Conservation (phyloP, 2,113 vertebrate genomes). For the Phainopepla nitens region DNA sequence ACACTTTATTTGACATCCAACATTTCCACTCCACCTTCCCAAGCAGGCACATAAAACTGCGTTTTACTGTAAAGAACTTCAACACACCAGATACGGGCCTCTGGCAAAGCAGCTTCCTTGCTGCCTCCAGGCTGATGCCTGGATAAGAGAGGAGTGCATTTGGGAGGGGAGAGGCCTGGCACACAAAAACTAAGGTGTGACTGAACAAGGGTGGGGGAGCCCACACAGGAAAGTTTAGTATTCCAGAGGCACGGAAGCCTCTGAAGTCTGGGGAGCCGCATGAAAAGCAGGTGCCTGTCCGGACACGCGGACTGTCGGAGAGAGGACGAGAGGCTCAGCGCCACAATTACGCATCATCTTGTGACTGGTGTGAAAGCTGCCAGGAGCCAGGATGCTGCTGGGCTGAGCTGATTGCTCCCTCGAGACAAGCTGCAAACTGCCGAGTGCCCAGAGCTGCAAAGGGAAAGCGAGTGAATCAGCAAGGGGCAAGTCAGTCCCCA, state of each 20-base stretch:
- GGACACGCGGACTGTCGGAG: rapidly evolving
- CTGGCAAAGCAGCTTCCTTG: neutral
- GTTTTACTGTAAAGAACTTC: neutral
- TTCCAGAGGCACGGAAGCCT: neutral
- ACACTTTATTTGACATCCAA: neutral
- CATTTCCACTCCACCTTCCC: neutral
- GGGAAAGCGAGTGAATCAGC: neutral
- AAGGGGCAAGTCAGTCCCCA: neutral
- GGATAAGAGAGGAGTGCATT: neutral
- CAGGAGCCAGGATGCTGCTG: neutral
- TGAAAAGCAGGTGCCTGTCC: neutral
- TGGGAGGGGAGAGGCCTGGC: neutral
- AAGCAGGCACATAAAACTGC: neutral
- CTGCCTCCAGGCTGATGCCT: neutral
- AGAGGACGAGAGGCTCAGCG: neutral
- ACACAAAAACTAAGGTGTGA: neutral
- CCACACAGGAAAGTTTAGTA: neutral
- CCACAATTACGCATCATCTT: neutral
- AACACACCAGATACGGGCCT: neutral
- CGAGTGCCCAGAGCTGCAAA: neutral
- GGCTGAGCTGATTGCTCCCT: neutral
- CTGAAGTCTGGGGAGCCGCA: neutral
- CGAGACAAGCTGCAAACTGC: neutral
- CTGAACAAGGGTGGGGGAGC: neutral
- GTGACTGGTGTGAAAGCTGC: neutral